Base-by-base conservation (phyloP, 2,113 vertebrate species). In the Rhineura floridana region DNA sequence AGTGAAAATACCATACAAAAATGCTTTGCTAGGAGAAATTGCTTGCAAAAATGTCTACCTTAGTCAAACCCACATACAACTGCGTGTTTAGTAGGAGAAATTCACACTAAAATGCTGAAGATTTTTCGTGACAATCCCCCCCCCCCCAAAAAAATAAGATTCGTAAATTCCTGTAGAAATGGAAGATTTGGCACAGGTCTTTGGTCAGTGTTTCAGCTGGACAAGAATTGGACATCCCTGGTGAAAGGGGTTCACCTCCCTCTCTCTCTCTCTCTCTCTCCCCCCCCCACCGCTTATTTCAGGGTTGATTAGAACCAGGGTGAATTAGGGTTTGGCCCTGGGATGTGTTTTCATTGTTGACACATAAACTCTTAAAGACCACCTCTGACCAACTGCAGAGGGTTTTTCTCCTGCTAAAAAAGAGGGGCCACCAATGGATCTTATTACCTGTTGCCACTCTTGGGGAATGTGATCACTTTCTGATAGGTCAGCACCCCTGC, bases 211-310 rank as follows among this genome's bases (percentile, higher is more conserved):
- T 92, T 94, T 23, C 92, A 87, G 79, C 84, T 92, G 91, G 90
- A 87, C 0, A 8, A 93, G 85, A 90, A 88, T 10, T 30, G 65
- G 93, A 95, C 93, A 95, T 95, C 93, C 83, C 88, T 80, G 3
- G 9, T 72, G 25, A 50, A 87, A 89, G 84, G 88, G 63, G 39
- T 81, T 13, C 12, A 39, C 44, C 33, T 17, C 17, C 65, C 1
- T 36, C 46, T 55, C 73, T 1, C 1, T 89, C 91, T 90, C 87
- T 83, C 50, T 84, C 62, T 87, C 4, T 17, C 88, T 84, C 52
- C 21, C 7, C 86, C 0, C 4, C n/a, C n/a, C n/a, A n/a, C n/a
- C n/a, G n/a, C n/a, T n/a, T n/a, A n/a, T 87, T 86, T 92, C 81
- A 78, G 81, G 88, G 88, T 91, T 15, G 67, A 10, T 36, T 30